Percentiles rank a stretch among this genome's conserved stretches.
These are phyloP conservation scores for Eurystomus gularis DNA, from an alignment of 2,113 vertebrate genomes.

Conservation along the genomic window DNA sequence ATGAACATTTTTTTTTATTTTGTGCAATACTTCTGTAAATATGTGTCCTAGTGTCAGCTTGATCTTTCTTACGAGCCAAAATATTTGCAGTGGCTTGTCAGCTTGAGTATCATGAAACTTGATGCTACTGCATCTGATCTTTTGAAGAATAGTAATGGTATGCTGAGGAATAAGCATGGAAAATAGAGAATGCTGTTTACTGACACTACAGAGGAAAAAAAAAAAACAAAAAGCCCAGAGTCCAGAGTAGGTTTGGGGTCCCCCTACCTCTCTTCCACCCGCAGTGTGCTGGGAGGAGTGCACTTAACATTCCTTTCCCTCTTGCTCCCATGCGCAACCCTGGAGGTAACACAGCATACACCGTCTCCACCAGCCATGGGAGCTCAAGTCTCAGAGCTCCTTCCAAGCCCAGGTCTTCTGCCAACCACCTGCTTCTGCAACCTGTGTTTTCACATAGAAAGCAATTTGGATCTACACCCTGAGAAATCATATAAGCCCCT, in stretches of 20 bases:
- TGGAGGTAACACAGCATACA: background rate
- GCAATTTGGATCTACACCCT: background rate
- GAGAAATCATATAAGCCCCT: background rate
- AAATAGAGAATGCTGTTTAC: background rate
- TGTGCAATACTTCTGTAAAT: background rate
- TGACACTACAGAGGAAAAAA: background rate
- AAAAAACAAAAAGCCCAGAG: background rate
- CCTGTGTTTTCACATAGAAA: background rate
- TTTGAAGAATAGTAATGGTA: background rate
- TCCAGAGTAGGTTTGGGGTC: background rate
- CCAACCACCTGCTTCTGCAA: conserved; percentile 60
- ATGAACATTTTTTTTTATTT: background rate
- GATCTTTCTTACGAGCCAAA: background rate
- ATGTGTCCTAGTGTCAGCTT: background rate
- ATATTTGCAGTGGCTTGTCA: background rate
- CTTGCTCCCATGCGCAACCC: background rate
- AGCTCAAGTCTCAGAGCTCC: background rate
- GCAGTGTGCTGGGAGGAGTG: fast-evolving
- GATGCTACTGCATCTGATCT: background rate
- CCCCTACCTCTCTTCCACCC: background rate
- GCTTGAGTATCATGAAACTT: background rate
- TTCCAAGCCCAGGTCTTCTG: conserved; percentile 49
- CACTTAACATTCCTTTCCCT: background rate
- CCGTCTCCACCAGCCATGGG: background rate
- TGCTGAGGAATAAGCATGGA: background rate